phyloP scores from a whole-genome alignment of 2,888 invertebrate species.

The Drosophila bunnanda region DNA sequence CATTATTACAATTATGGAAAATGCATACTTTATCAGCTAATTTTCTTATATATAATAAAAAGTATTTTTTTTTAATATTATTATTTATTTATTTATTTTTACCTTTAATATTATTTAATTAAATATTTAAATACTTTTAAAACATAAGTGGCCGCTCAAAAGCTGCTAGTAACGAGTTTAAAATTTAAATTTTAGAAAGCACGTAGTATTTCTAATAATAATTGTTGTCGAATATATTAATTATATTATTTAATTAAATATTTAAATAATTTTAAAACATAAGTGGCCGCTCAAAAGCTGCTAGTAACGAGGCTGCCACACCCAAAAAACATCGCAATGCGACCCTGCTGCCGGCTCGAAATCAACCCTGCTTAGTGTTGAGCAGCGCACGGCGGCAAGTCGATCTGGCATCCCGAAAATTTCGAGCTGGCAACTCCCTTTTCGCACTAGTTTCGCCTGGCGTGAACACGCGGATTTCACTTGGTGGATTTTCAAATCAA shows the following conservation, averaged over 20 bases:
- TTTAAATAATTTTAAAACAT: not conserved
- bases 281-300: not conserved
- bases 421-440: conserved; percentile 70
- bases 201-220: too few species aligned
- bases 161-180: not conserved
- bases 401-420: conserved; percentile 49
- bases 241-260: too few species aligned
- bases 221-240: not conserved
- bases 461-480: conserved; percentile 79
- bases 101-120: too few species aligned
- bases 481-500: conserved; percentile 63
- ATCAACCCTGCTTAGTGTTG: conserved; percentile 38
- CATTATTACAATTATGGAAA: too few species aligned
- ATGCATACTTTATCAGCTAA: too few species aligned
- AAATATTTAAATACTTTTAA: not conserved
- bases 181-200: too few species aligned
- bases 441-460: conserved; percentile 68
- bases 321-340: not conserved
- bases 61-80: too few species aligned
- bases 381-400: not conserved
- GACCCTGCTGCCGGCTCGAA: not conserved
- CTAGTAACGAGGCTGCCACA: not conserved
- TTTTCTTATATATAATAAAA: too few species aligned
- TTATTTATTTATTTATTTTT: not conserved
- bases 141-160: not conserved